A percentile compares a stretch with the other conserved stretches of the same genome.
phyloP scores from a whole-genome alignment of 1,140 invertebrate species.

The Drosophila serrata region DNA sequence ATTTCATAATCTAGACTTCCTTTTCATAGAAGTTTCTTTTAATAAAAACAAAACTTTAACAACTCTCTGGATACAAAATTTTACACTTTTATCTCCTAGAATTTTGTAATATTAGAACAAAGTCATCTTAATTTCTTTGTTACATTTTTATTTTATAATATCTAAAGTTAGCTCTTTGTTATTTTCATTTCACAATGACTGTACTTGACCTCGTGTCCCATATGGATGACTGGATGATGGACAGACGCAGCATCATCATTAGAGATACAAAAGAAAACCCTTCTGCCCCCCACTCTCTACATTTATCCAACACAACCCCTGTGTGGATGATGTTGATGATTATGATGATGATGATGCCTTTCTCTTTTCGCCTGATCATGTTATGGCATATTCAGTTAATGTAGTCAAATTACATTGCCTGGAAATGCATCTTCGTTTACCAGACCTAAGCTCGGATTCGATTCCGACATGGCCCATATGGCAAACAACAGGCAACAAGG shows the following conservation, averaged over 20 bases:
- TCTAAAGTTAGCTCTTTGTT: not conserved
- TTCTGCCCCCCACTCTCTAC: not conserved
- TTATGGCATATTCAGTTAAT: conserved; percentile 62
- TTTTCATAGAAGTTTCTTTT: not conserved
- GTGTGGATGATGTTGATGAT: not conserved
- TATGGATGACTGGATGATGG: conserved; percentile 24
- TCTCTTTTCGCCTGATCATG: conserved; percentile 51
- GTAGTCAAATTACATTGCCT: conserved; percentile 81
- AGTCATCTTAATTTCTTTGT: not conserved
- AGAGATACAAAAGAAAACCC: conserved; percentile 7
- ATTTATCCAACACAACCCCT: not conserved
- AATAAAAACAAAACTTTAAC: not conserved
- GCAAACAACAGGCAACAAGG: conserved; percentile 16
- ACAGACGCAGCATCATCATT: conserved; percentile 45
- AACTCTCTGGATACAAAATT: not conserved
- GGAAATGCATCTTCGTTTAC: conserved; percentile 78
- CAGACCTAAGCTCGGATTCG: conserved; percentile 36
- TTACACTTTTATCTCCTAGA: not conserved
- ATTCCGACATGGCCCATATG: conserved; percentile 60
- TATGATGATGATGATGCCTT: conserved; percentile 19
- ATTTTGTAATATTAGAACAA: not conserved
- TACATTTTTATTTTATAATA: not conserved
- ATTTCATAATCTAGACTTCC: not conserved
- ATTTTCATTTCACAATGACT: not conserved
- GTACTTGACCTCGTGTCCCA: conserved; percentile 20